Conservation (phyloP, 2,888 invertebrate genomes). For the Drosophila merina region DNA sequence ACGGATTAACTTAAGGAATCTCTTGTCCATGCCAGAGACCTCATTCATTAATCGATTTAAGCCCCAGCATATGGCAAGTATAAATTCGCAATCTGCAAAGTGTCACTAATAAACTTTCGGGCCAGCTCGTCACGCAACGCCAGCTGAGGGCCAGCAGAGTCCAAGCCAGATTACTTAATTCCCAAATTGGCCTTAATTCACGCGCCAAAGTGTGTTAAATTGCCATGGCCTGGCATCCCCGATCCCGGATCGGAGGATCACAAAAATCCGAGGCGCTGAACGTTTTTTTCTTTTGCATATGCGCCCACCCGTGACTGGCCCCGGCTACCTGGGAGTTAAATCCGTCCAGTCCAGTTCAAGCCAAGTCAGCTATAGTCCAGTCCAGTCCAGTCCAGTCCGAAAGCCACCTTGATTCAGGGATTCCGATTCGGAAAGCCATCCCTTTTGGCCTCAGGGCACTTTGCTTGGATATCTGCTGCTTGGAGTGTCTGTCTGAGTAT, state of each 20-base stretch:
- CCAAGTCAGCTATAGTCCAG: constrained; percentile 5
- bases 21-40: not conserved
- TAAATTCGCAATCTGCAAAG: constrained; percentile 36
- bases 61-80: not conserved
- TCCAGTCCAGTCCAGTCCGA: constrained; percentile 8
- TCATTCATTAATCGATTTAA: not conserved
- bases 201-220: constrained; percentile 83
- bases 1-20: too few relatives aligned
- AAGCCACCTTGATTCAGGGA: constrained; percentile 7
- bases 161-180: constrained; percentile 80
- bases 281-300: constrained; percentile 59
- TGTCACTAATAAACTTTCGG: constrained; percentile 70
- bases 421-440: constrained; percentile 22
- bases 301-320: constrained; percentile 75
- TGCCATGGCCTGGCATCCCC: constrained; percentile 54
- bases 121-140: constrained; percentile 35
- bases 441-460: constrained; percentile 67
- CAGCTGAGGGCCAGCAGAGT: constrained; percentile 25
- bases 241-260: constrained; percentile 14
- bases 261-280: constrained; percentile 55
- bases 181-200: constrained; percentile 82
- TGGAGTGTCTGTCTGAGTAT: constrained; percentile 35
- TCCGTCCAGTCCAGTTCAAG: constrained; percentile 13
- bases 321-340: constrained; percentile 70
- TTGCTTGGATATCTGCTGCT: constrained; percentile 34